Conservation (phyloP, 2,797 vertebrate species). For the Leuciscus waleckii region DNA sequence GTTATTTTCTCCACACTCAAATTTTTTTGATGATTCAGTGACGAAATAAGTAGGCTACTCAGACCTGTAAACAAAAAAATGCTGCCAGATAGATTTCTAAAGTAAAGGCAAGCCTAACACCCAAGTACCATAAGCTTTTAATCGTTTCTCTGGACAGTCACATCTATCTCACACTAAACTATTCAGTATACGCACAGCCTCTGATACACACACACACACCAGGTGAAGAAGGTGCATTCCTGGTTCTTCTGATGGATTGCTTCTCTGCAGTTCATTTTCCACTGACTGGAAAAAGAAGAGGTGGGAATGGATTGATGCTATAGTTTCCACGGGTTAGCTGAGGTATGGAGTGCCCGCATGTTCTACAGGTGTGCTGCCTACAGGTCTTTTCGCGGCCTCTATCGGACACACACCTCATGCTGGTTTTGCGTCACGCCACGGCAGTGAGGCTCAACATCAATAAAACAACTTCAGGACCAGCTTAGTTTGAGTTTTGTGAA, state of each 20-base stretch:
- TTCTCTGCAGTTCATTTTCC: constrained; percentile 67
- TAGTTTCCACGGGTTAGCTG: constrained; percentile 52
- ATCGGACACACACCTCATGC: not conserved
- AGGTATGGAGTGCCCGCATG: constrained; percentile 48
- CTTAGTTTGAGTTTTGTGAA: not conserved
- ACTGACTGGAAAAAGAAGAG: constrained; percentile 45
- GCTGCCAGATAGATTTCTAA: not conserved
- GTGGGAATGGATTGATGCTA: constrained; percentile 60
- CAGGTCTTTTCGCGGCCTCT: constrained; percentile 3
- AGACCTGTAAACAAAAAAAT: not conserved
- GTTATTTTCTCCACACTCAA: not conserved
- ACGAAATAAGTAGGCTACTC: not conserved
- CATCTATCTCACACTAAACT: not conserved
- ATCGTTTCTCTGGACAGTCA: not conserved
- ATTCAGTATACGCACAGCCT: not conserved
- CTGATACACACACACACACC: constrained; percentile 41
- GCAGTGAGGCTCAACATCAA: not conserved
- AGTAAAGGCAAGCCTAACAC: not conserved
- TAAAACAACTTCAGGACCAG: not conserved
- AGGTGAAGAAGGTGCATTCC: constrained; percentile 68
- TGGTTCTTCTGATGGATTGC: constrained; percentile 70
- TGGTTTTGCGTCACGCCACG: not conserved
- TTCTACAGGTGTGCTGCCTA: constrained; percentile 69
- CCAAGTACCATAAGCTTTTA: not conserved
- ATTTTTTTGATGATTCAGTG: not conserved